A percentile compares a stretch with the other conserved stretches of the same genome.
These are phyloP conservation scores for Beaufortia kweichowensis DNA, from an alignment of 2,113 vertebrate genomes.

Conservation along the genomic window DNA sequence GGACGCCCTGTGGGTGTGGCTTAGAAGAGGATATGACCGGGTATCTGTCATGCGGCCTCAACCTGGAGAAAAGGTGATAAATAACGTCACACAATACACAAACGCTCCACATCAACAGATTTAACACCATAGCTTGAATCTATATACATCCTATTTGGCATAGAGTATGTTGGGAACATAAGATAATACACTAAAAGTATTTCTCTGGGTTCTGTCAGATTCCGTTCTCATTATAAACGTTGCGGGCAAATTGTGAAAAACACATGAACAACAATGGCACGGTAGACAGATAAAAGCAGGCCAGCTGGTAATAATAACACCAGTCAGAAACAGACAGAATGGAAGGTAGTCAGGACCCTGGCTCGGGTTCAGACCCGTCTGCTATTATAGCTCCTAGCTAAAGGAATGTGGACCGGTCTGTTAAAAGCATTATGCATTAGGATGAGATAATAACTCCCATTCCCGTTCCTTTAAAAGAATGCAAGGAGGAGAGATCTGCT, in stretches of 20 bases:
- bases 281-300: conserved; percentile 8
- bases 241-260: neutral
- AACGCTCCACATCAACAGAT: no score
- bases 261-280: neutral
- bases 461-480: conserved; percentile 38
- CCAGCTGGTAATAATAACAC: conserved; percentile 30
- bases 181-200: neutral
- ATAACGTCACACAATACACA: neutral
- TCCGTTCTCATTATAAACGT: neutral
- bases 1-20: conserved; percentile 88
- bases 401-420: conserved; percentile 59
- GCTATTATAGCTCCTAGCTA: conserved; percentile 49
- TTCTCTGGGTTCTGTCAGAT: neutral
- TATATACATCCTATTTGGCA: no score
- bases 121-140: no score
- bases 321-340: conserved; percentile 11
- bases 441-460: conserved; percentile 38
- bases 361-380: conserved; percentile 9
- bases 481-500: conserved; percentile 1
- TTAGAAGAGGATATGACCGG: conserved; percentile 90
- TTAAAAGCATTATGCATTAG: conserved; percentile 60
- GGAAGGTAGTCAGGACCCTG: conserved; percentile 5
- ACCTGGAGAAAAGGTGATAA: conserved; percentile 92
- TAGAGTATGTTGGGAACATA: no score
- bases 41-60: conserved; percentile 96